These are phyloP conservation scores for Thymelicus acteon DNA, from an alignment of 2,888 invertebrate genomes.

Conservation along the genomic window DNA sequence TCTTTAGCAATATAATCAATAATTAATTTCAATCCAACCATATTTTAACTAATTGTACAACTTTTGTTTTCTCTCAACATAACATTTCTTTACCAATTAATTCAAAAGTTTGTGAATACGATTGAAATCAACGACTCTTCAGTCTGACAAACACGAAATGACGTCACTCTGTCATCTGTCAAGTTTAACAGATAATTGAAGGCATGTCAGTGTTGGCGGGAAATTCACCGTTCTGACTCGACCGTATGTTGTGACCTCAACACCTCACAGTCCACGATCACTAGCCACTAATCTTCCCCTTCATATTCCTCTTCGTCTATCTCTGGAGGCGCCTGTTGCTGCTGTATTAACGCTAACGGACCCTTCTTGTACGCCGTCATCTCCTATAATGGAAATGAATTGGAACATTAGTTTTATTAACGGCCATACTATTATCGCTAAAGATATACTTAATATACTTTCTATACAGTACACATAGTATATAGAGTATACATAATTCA, in stretches of 20 bases:
- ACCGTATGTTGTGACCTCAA: neutral
- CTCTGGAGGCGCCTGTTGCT: slow-evolving; percentile 84
- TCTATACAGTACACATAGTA: too few relatives aligned
- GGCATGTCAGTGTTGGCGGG: neutral
- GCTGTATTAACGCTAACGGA: slow-evolving; percentile 74
- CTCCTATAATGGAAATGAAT: slow-evolving; percentile 84
- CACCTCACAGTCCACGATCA: slow-evolving; percentile 18
- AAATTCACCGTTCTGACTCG: neutral
- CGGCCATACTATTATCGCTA: too few relatives aligned
- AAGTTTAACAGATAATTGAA: neutral
- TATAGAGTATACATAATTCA: too few relatives aligned
- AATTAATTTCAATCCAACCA: too few relatives aligned
- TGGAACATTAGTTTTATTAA: neutral
- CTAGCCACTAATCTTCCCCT: slow-evolving; percentile 80
- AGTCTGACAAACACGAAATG: too few relatives aligned
- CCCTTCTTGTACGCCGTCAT: slow-evolving; percentile 95
- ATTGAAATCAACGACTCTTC: too few relatives aligned
- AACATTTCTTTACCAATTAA: too few relatives aligned
- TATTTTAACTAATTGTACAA: too few relatives aligned
- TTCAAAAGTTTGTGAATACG: too few relatives aligned
- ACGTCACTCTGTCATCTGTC: neutral
- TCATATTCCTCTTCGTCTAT: slow-evolving; percentile 86
- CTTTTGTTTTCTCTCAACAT: too few relatives aligned
- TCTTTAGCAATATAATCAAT: too few relatives aligned
- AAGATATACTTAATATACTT: too few relatives aligned